These are phyloP conservation scores for Nyleta sp. DNA, from an alignment of 2,888 invertebrate genomes.

Conservation along the genomic window DNA sequence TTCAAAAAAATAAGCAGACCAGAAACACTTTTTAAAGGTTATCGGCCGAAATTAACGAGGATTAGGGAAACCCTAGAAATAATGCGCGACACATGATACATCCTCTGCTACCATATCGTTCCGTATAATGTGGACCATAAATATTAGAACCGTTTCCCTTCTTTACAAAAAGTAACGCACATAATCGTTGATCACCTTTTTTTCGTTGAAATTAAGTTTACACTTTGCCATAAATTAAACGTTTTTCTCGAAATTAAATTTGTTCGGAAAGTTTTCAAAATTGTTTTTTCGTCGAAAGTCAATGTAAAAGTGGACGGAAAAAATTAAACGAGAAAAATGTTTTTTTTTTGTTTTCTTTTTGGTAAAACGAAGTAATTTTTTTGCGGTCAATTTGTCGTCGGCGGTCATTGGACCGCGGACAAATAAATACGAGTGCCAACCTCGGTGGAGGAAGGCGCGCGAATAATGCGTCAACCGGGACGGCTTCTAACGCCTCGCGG, in stretches of 20 bases:
- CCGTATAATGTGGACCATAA: slow-evolving; percentile 67
- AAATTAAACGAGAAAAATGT: too few species aligned
- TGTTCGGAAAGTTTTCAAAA: too few species aligned
- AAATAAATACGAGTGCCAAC: slow-evolving; percentile 55
- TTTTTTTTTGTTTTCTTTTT: too few species aligned
- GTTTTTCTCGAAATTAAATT: too few species aligned
- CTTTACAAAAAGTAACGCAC: background rate
- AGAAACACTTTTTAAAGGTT: background rate
- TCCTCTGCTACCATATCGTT: slow-evolving; percentile 66
- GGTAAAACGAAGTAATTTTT: background rate
- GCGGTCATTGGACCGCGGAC: slow-evolving; percentile 50
- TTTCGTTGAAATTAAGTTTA: background rate
- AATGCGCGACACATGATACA: slow-evolving; percentile 68
- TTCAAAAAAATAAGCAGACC: background rate
- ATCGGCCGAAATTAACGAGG: slow-evolving; percentile 2
- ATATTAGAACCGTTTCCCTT: slow-evolving; percentile 62
- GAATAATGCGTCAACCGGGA: slow-evolving; percentile 56
- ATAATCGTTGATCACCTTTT: background rate
- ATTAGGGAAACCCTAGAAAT: slow-evolving; percentile 23
- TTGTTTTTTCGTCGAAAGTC: too few species aligned
- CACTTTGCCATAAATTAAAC: too few species aligned
- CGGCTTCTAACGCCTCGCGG: slow-evolving; percentile 51
- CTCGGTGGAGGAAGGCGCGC: slow-evolving; percentile 36
- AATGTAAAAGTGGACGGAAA: too few species aligned
- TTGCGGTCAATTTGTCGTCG: slow-evolving; percentile 53